These are phyloP conservation scores for Rousettus madagascariensis DNA, from an alignment of 2,797 vertebrate species.

Conservation along the genomic window DNA sequence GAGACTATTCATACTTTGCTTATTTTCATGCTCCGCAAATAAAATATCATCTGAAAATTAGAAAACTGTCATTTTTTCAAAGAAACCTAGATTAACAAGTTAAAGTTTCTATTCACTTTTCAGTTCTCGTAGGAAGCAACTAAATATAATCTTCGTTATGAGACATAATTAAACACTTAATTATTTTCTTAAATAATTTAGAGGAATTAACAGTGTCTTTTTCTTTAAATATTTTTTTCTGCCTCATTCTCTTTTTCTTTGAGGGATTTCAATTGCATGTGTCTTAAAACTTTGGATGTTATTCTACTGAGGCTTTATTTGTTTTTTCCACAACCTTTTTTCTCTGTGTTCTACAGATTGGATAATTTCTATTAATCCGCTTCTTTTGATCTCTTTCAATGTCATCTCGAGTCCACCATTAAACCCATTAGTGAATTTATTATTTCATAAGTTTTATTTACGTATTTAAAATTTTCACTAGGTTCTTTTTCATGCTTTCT, in stretches of 20 bases:
- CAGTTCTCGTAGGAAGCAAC: not conserved
- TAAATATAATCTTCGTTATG: not conserved
- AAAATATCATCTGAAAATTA: not conserved
- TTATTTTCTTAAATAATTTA: not conserved
- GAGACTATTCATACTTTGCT: not conserved
- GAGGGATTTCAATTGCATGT: not conserved
- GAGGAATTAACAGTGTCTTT: not conserved
- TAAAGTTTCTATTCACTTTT: not conserved
- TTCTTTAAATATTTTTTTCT: not conserved
- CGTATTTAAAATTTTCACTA: not conserved
- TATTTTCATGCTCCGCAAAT: not conserved
- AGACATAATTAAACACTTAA: not conserved
- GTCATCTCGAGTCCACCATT: not conserved
- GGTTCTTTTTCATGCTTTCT: not conserved
- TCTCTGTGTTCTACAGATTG: not conserved
- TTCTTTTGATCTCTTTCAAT: not conserved
- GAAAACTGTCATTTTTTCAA: not conserved
- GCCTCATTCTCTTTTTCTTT: not conserved
- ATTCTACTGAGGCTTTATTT: not conserved
- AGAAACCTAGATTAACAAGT: not conserved
- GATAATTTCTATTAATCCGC: not conserved
- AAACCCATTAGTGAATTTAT: not conserved
- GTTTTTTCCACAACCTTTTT: not conserved
- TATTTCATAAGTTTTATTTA: not conserved
- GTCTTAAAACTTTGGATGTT: not conserved